These are phyloP conservation scores for Belonocnema kinseyi DNA, from an alignment of 1,140 invertebrate species.

Conservation along the genomic window DNA sequence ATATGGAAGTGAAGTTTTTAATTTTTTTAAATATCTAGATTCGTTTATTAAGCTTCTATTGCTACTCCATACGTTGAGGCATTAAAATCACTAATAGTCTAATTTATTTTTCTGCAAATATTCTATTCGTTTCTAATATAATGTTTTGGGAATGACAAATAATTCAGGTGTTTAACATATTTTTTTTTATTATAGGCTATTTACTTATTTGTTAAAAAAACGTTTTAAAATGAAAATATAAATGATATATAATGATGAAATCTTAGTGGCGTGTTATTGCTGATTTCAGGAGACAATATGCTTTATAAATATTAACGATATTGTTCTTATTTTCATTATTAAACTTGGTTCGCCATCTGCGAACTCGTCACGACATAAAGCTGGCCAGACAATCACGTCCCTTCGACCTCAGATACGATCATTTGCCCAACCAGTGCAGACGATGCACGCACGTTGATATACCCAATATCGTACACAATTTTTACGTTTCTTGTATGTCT, in stretches of 20 bases:
- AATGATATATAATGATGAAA: neutral
- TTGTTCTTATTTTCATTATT: conserved; percentile 23
- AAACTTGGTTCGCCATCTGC: neutral
- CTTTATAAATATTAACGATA: neutral
- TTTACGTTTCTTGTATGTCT: neutral
- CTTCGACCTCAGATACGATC: conserved; percentile 48
- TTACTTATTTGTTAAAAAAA: neutral
- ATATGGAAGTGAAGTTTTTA: neutral
- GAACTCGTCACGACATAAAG: conserved; percentile 27
- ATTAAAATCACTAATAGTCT: neutral
- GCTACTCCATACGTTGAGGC: neutral
- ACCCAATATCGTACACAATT: neutral
- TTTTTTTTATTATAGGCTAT: neutral
- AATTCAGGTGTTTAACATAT: neutral
- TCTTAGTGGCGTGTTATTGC: neutral
- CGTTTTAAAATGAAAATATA: neutral
- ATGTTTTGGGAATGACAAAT: too few relatives aligned
- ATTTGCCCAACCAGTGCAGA: conserved; percentile 40
- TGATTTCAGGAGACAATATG: neutral
- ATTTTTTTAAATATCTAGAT: neutral
- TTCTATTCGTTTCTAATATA: neutral
- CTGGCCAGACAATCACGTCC: conserved; percentile 47
- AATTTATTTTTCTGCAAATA: neutral
- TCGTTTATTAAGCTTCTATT: neutral
- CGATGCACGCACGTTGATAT: conserved; percentile 55